Conservation (phyloP, 2,113 vertebrate species). For the Vulpes lagopus region DNA sequence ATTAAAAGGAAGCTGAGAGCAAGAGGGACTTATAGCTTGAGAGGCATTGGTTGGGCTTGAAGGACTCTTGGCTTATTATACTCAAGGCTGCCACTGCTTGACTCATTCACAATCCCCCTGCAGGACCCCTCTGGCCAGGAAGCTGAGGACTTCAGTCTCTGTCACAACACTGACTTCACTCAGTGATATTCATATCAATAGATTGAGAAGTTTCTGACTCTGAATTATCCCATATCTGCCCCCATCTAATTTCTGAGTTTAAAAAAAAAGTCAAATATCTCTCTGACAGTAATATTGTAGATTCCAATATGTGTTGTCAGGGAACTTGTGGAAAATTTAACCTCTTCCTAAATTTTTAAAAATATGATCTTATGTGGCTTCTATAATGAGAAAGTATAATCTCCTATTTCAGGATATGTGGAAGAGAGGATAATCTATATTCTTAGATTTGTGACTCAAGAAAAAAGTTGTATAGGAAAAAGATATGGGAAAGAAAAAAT, state of each 20-base stretch:
- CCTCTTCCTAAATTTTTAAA: background rate
- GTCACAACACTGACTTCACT: background rate
- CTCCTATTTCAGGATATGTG: constrained; percentile 5
- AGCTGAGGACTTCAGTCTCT: background rate
- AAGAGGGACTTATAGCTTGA: background rate
- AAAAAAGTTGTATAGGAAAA: background rate
- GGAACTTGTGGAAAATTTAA: constrained; percentile 9
- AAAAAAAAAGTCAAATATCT: constrained; percentile 23
- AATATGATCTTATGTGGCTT: background rate
- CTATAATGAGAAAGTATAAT: constrained; percentile 40
- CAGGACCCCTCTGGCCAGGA: background rate
- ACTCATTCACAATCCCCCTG: background rate
- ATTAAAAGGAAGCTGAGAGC: constrained; percentile 22
- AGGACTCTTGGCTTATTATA: background rate
- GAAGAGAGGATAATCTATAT: background rate
- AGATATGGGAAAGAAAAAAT: background rate
- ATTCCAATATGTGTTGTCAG: background rate
- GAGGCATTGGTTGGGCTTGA: background rate
- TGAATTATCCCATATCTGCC: background rate
- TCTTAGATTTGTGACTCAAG: background rate
- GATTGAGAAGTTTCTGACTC: background rate
- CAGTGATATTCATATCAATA: background rate
- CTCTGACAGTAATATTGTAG: background rate
- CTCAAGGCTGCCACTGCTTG: background rate
- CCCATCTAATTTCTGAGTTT: background rate